A percentile compares a stretch with the other conserved stretches of the same genome.
These are phyloP conservation scores for Grapholita molesta DNA, from an alignment of 1,140 invertebrate genomes.

Conservation along the genomic window DNA sequence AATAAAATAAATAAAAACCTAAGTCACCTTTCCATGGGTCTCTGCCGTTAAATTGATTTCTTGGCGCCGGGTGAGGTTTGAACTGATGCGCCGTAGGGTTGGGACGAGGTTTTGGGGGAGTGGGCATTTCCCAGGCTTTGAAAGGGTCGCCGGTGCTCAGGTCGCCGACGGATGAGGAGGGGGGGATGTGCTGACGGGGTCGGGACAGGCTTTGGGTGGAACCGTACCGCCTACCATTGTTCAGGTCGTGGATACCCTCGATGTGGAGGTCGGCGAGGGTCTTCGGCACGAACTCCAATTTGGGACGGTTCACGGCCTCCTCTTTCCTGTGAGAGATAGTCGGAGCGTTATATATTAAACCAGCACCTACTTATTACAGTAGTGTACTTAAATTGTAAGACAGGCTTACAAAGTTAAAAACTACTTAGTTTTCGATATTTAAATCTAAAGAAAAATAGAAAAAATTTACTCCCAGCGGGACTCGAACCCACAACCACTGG, in stretches of 20 bases:
- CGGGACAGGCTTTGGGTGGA: conserved; percentile 68
- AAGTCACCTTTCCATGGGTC: conserved; percentile 78
- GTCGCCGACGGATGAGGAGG: conserved; percentile 65
- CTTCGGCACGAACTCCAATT: conserved; percentile 95
- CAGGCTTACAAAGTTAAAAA: no score
- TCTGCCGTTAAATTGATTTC: conserved; percentile 47
- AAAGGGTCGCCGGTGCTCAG: conserved; percentile 49
- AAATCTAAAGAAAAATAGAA: no score
- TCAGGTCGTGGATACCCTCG: conserved; percentile 79
- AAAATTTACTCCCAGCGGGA: no score
- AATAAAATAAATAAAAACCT: conserved; percentile 46
- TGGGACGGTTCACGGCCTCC: conserved; percentile 92
- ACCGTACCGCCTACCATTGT: conserved; percentile 76
- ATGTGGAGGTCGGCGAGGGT: conserved; percentile 93
- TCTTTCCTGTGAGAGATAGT: conserved; percentile 84
- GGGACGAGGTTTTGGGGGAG: conserved; percentile 21
- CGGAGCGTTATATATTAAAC: not conserved
- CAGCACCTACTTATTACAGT: no score
- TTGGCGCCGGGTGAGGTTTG: conserved; percentile 56
- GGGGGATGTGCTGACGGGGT: conserved; percentile 41
- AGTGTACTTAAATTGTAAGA: no score
- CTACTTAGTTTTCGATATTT: no score
- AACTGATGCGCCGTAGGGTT: conserved; percentile 32
- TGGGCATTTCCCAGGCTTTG: conserved; percentile 49
- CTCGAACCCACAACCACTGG: no score